Base-by-base conservation (phyloP, 2,797 vertebrate species). In the Smutsia gigantea region DNA sequence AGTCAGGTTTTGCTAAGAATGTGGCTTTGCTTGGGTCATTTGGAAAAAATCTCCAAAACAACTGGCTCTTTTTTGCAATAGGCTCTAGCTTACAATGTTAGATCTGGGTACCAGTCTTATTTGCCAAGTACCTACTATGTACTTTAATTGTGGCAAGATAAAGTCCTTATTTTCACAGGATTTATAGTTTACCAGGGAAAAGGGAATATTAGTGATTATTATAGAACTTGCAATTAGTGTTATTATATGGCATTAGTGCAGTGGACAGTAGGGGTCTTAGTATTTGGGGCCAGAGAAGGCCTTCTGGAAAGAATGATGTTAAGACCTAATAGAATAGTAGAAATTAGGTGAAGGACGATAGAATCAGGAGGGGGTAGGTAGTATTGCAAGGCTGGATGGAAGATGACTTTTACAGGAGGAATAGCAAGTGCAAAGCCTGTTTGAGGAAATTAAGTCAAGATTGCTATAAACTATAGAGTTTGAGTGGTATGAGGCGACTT, bases 1-100 rank as follows among this genome's bases (percentile, higher is more conserved):
- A 74, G 39, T 94, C 11, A 74, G 74, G 59, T 90, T 97, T 96
- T 95, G 81, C 71, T 78, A 91, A 87, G 69, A 83, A 64, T 72
- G 8, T 90, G 68, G 69, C 71, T 95, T 94, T 93, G 12, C 59
- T 90, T 46, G n/a, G 19, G 21, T 84, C 53, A 83, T 64, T 75
- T 77, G 53, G 37, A 46, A 78, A 51, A 10, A 92, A 34, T 15
- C 27, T 18, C 31, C 42, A 27, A 13, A 83, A 59, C 18, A 71
- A 23, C 18, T 51, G 34, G 12, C 3, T 85, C 2, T 90, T 17
- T 51, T 75, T 64, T 83, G 64, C 31, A 59, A 19, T n/a, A 23
- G 18, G 19, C 46, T 93, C 23, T 90, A 96, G 79, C 21, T 31
- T 0, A 83, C 3, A 92, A 12, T 23, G 61, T 95, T 53, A 95